A percentile compares a stretch with the other conserved stretches of the same genome.
These are phyloP conservation scores for Petrolisthes cinctipes DNA, from an alignment of 2,888 invertebrate genomes.

Conservation along the genomic window DNA sequence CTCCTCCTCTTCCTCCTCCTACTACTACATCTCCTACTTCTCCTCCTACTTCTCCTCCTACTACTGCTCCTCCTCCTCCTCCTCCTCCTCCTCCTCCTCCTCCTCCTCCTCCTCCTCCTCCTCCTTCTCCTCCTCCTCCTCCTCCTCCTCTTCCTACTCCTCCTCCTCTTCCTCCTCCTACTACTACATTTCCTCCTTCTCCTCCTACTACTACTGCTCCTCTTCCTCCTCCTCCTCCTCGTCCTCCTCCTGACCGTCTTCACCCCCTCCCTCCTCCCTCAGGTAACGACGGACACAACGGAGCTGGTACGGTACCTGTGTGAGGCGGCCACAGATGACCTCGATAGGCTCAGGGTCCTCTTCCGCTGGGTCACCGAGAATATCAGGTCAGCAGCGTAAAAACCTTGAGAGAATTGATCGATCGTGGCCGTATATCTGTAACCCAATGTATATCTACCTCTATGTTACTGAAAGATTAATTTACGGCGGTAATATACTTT, in stretches of 20 bases:
- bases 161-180: neutral
- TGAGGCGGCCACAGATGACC: slow-evolving; percentile 63
- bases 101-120: too few species aligned
- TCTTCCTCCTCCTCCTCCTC: neutral
- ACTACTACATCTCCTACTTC: neutral
- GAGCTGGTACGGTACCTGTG: slow-evolving; percentile 48
- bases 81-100: too few species aligned
- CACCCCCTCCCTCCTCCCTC: neutral
- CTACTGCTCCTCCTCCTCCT: too few species aligned
- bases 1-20: too few species aligned
- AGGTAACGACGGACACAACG: slow-evolving; percentile 38
- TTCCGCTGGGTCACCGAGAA: slow-evolving; percentile 68
- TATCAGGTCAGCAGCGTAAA: slow-evolving; percentile 66
- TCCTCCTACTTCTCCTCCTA: too few species aligned
- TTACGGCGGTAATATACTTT: too few species aligned
- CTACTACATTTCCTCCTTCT: neutral
- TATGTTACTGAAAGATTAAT: too few species aligned
- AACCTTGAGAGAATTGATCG: too few species aligned
- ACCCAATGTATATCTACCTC: too few species aligned
- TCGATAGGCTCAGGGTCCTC: slow-evolving; percentile 67
- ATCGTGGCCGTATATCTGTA: too few species aligned
- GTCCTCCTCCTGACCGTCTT: neutral
- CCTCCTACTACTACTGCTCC: neutral
- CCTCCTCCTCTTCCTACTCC: too few species aligned
- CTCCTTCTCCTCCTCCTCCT: too few species aligned